phyloP scores from a whole-genome alignment of 2,888 invertebrate species.

The Drosophila macrospina region DNA sequence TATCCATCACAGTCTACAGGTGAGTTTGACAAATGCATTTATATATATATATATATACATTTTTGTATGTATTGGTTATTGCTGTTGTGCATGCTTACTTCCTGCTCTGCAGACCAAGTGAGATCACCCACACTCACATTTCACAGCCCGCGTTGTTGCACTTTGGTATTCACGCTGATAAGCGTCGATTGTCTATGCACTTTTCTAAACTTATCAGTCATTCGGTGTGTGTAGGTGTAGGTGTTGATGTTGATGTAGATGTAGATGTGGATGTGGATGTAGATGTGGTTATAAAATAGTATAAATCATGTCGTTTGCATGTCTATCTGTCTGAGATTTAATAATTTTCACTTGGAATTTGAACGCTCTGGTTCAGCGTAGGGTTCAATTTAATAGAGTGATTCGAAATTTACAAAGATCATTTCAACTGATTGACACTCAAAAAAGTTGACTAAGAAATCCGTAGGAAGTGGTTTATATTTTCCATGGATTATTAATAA shows the following conservation, averaged over 20 bases:
- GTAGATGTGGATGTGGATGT: constrained; percentile 47
- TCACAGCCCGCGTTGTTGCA: constrained; percentile 18
- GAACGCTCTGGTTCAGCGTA: constrained; percentile 64
- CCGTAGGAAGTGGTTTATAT: constrained; percentile 45
- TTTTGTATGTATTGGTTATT: neutral
- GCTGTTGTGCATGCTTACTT: constrained; percentile 18
- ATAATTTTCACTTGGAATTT: constrained; percentile 78
- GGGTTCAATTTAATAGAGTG: constrained; percentile 67
- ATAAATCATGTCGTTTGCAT: constrained; percentile 67
- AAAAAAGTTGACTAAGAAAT: constrained; percentile 32
- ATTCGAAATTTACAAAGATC: constrained; percentile 64
- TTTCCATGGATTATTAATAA: constrained; percentile 20
- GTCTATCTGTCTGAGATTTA: constrained; percentile 57
- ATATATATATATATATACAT: neutral
- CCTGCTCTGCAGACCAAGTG: constrained; percentile 23
- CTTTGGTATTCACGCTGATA: constrained; percentile 55
- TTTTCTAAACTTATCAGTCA: constrained; percentile 66
- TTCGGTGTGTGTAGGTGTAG: constrained; percentile 59
- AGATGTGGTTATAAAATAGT: constrained; percentile 56
- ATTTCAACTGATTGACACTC: constrained; percentile 43
- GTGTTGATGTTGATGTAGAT: constrained; percentile 40
- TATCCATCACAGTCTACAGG: constrained; percentile 92
- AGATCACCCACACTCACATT: constrained; percentile 20
- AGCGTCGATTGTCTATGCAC: constrained; percentile 47
- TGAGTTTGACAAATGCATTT: constrained; percentile 53